Evolutionary conservation across 2,888 invertebrate genomes (phyloP).

Genomic region (Heterodera filipjevi): DNA sequence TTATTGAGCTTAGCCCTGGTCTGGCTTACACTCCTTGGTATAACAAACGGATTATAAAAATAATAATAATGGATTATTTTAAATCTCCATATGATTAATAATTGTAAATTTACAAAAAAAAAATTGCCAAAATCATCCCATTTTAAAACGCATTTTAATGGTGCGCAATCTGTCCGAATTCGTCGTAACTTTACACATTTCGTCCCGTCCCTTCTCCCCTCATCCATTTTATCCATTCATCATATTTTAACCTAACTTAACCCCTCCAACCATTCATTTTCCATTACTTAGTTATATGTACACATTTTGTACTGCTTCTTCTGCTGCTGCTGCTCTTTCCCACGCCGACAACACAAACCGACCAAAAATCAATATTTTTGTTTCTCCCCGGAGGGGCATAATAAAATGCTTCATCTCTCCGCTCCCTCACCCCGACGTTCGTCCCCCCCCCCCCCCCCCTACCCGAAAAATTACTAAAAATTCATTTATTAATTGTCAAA

Average conservation of each 20-base stretch:
- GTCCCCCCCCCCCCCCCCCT: background rate
- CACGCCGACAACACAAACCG: background rate
- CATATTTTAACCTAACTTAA: background rate
- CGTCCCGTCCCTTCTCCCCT: background rate
- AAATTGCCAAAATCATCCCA: background rate
- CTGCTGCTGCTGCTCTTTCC: slow-evolving; percentile 1
- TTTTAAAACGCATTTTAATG: background rate
- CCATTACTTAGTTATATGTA: background rate
- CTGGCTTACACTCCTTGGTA: too few species aligned
- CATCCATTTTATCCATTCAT: background rate
- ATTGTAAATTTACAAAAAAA: too few species aligned
- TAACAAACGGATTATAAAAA: too few species aligned
- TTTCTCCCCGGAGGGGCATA: background rate
- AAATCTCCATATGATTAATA: too few species aligned
- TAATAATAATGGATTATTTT: too few species aligned
- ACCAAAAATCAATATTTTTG: background rate
- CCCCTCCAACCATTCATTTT: background rate
- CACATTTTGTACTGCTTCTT: background rate
- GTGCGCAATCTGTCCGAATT: background rate
- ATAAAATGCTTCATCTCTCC: background rate
- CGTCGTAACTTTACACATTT: background rate
- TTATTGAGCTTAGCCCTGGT: too few species aligned
- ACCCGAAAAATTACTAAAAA: too few species aligned
- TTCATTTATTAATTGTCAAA: too few species aligned
- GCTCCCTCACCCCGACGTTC: background rate